These are phyloP conservation scores for Argyra leucocephala DNA, from an alignment of 2,888 invertebrate genomes.

Conservation along the genomic window DNA sequence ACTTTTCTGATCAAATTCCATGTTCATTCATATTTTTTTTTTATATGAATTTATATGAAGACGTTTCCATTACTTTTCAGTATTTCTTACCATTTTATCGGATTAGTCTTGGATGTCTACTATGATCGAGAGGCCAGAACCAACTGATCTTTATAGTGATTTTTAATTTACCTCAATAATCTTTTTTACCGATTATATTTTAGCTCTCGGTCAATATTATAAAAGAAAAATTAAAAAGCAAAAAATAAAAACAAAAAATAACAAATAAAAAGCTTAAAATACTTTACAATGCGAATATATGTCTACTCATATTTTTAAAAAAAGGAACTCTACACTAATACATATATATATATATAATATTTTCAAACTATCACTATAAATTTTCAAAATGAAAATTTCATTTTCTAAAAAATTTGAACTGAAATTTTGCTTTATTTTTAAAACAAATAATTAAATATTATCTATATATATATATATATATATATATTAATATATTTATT, in stretches of 20 bases:
- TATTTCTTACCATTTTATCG: constrained; percentile 42
- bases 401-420: background rate
- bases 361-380: background rate
- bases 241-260: background rate
- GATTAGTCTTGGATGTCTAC: constrained; percentile 34
- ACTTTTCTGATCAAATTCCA: too few species aligned
- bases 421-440: constrained; percentile 4
- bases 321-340: background rate
- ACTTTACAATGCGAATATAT: background rate
- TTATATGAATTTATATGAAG: too few species aligned
- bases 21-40: too few species aligned
- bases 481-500: background rate
- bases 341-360: background rate
- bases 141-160: constrained; percentile 43
- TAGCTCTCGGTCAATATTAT: constrained; percentile 1
- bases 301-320: background rate
- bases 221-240: background rate
- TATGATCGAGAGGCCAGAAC: constrained; percentile 44
- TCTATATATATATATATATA: background rate
- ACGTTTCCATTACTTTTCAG: background rate
- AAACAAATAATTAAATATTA: background rate
- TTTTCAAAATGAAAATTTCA: background rate
- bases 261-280: background rate
- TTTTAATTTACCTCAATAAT: constrained; percentile 30
- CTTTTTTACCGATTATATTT: background rate